phyloP scores from a whole-genome alignment of 2,113 vertebrate genomes.

The Hepsetus odoe region DNA sequence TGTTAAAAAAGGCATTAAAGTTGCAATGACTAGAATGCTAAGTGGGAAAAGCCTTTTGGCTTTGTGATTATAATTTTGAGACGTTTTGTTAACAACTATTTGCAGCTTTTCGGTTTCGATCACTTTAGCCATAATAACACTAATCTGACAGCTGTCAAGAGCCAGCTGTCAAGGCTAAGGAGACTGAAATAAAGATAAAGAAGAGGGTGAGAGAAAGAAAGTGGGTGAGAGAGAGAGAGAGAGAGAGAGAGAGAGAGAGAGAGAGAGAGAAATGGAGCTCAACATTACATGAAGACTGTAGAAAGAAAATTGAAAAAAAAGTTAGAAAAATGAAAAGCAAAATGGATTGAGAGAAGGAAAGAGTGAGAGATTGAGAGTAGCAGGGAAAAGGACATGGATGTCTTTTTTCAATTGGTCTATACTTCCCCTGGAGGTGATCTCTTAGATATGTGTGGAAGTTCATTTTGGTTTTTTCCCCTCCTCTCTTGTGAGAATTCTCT shows the following conservation, averaged over 20 bases:
- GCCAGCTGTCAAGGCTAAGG: not conserved
- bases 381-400: not conserved
- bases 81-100: not conserved
- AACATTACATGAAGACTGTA: too few species aligned
- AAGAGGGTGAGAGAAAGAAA: not conserved
- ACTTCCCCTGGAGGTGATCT: conserved; percentile 23
- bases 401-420: conserved; percentile 8
- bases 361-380: too few species aligned
- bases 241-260: not conserved
- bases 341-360: too few species aligned
- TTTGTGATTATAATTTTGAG: not conserved
- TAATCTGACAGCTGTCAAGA: not conserved
- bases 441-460: conserved; percentile 47
- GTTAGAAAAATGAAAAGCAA: not conserved
- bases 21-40: not conserved
- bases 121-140: not conserved
- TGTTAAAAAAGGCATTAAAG: conserved; percentile 1
- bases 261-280: not conserved
- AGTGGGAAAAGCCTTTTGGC: not conserved
- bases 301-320: too few species aligned
- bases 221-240: not conserved
- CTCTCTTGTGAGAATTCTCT: conserved; percentile 14
- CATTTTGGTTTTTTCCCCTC: conserved; percentile 11
- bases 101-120: not conserved
- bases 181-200: not conserved